These are phyloP conservation scores for Leptothorax acervorum DNA, from an alignment of 2,888 invertebrate species.

Conservation along the genomic window DNA sequence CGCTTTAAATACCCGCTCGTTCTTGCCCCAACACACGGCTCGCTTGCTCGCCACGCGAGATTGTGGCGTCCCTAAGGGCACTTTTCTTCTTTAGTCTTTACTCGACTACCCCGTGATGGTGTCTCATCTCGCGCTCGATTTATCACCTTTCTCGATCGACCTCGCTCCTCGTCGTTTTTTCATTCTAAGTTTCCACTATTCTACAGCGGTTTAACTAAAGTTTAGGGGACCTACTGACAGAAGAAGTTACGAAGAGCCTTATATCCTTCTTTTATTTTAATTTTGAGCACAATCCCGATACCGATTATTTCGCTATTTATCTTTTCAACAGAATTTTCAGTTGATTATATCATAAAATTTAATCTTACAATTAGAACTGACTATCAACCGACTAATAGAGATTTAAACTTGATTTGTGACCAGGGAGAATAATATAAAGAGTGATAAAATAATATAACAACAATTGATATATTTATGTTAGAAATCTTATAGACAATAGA, in stretches of 20 bases:
- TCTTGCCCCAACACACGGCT: slow-evolving; percentile 40
- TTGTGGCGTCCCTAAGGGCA: slow-evolving; percentile 22
- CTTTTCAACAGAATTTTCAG: not conserved
- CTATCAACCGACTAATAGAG: not conserved
- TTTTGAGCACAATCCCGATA: not conserved
- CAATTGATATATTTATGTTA: not conserved
- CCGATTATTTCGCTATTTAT: slow-evolving; percentile 8
- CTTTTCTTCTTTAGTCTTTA: not conserved
- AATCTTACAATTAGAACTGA: not conserved
- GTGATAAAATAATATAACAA: not conserved
- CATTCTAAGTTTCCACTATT: slow-evolving; percentile 14
- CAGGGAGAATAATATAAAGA: not conserved
- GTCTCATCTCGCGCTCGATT: slow-evolving; percentile 5
- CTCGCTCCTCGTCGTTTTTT: not conserved
- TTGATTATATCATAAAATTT: not conserved
- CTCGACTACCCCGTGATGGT: not conserved
- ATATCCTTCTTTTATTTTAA: not conserved
- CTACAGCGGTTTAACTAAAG: not conserved
- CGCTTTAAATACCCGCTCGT: slow-evolving; percentile 67
- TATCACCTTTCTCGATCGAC: slow-evolving; percentile 16
- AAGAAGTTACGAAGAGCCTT: not conserved
- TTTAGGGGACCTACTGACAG: not conserved
- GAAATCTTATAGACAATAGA: not conserved
- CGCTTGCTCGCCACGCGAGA: slow-evolving; percentile 21
- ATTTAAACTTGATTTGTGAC: not conserved